Evolutionary conservation across 2,888 invertebrate species (phyloP), one percentile per base, ranked within the genome.

Genomic region (Leucoma salicis): DNA sequence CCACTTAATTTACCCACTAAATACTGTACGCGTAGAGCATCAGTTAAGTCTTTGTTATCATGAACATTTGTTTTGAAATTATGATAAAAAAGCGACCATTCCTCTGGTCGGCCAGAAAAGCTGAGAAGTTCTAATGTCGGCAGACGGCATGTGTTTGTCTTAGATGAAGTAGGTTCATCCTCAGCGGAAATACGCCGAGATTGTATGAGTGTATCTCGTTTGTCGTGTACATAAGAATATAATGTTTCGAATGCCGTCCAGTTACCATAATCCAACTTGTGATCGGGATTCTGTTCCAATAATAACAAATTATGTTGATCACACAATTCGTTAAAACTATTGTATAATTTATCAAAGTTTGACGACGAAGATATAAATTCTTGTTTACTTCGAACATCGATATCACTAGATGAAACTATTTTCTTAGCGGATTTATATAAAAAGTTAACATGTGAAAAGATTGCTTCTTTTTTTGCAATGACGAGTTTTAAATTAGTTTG

Each of bases 1-100:
- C 31, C 31, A 11, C 8, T 31, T 31, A 31, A 31, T 31, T 31
- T 31, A 10, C 31, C 31, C 6, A 31, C 31, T 11, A 31, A 12
- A 31, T 31, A 11, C 15, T 31, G 31, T 2, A 31, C 15, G 3
- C 31, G n/a, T 31, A 7, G 14, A 10, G 14, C 7, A 12, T 31
- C 31, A 4, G 31, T 31, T 10, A 31, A 12, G 10, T 12, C 13
- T 2, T 11, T 12, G n/a, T 31, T 31, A 14, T 31, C 13, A 10
- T 31, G 31, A 4, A 31, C n/a, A 31, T 14, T 31, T 10, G 31
- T 11, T 14, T 15, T 14, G 13, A 31, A 25, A 10, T 7, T 10
- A 7, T 25, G 10, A 25, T 25, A 25, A 25, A 38, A 28, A 2
- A 14, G 18, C 18, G 25, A 8, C 25, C 25, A 25, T 10, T 3